phyloP scores from a whole-genome alignment of 92 coral and sea anemone genomes.

The Porites divaricata region DNA sequence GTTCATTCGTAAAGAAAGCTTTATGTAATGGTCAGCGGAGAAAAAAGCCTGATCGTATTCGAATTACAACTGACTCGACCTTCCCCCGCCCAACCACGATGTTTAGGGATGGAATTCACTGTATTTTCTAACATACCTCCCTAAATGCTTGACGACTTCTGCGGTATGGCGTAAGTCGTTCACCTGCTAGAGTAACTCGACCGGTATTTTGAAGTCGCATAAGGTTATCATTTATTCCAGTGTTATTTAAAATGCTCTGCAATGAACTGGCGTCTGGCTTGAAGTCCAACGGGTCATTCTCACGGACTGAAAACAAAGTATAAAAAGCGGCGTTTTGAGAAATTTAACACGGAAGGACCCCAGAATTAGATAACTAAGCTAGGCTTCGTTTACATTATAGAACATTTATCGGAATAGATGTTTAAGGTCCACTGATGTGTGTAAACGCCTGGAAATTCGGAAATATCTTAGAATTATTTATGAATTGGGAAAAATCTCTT shows the following conservation, averaged over 20 bases:
- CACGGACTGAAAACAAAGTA: conserved; percentile 19
- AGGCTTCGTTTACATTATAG: too few relatives aligned
- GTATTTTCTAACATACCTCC: conserved; percentile 17
- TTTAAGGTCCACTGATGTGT: neutral
- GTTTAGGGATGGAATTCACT: too few relatives aligned
- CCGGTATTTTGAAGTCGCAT: conserved; percentile 20
- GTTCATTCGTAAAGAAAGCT: too few relatives aligned
- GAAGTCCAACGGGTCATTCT: conserved; percentile 53
- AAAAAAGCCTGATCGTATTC: too few relatives aligned
- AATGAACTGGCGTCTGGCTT: conserved; percentile 68
- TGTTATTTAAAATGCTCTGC: conserved; percentile 67
- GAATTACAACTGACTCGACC: too few relatives aligned
- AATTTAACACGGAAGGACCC: too few relatives aligned
- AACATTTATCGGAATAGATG: neutral
- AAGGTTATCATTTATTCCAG: conserved; percentile 48
- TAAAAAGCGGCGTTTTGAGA: neutral
- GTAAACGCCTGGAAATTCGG: neutral
- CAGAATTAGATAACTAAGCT: too few relatives aligned
- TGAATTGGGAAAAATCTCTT: too few relatives aligned
- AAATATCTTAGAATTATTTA: too few relatives aligned
- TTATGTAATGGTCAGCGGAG: too few relatives aligned
- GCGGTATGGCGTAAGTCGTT: conserved; percentile 40
- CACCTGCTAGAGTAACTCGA: conserved; percentile 52
- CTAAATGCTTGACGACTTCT: conserved; percentile 34
- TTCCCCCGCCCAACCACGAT: too few relatives aligned